Evolutionary conservation across 2,113 vertebrate genomes (phyloP).

Genomic region (Phainopepla nitens): DNA sequence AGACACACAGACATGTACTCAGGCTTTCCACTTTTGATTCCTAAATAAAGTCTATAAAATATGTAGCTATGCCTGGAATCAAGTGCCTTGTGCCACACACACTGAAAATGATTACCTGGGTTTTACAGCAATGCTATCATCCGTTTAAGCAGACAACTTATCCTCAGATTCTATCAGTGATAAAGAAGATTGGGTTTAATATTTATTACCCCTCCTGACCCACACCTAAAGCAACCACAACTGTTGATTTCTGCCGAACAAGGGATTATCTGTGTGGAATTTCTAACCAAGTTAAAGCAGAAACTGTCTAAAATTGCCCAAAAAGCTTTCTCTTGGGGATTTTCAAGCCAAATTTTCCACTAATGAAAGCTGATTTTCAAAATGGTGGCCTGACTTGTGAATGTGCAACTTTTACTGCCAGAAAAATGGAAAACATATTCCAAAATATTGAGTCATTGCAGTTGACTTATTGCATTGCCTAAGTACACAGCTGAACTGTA

Average conservation of each 20-base stretch:
- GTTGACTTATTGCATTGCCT: not conserved
- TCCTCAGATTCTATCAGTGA: not conserved
- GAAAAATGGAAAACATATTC: not conserved
- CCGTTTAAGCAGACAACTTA: not conserved
- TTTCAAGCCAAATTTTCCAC: not conserved
- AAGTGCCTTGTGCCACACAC: not conserved
- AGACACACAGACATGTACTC: conserved; percentile 8
- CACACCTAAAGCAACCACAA: not conserved
- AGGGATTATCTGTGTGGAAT: not conserved
- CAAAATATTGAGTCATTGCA: not conserved
- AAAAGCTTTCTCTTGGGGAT: not conserved
- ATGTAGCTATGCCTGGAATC: conserved; percentile 9
- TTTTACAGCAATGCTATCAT: not conserved
- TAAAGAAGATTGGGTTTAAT: not conserved
- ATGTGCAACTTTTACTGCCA: not conserved
- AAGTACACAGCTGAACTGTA: not conserved
- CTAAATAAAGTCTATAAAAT: conserved; percentile 52
- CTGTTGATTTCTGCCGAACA: not conserved
- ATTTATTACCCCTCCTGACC: conserved; percentile 1
- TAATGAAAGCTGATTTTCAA: not conserved
- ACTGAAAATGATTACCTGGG: not conserved
- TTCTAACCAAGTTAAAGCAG: not conserved
- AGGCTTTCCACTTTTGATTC: conserved; percentile 48
- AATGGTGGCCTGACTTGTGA: not conserved
- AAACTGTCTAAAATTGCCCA: not conserved